These are phyloP conservation scores for Varanus salvator DNA, from an alignment of 2,113 vertebrate genomes.

Conservation along the genomic window DNA sequence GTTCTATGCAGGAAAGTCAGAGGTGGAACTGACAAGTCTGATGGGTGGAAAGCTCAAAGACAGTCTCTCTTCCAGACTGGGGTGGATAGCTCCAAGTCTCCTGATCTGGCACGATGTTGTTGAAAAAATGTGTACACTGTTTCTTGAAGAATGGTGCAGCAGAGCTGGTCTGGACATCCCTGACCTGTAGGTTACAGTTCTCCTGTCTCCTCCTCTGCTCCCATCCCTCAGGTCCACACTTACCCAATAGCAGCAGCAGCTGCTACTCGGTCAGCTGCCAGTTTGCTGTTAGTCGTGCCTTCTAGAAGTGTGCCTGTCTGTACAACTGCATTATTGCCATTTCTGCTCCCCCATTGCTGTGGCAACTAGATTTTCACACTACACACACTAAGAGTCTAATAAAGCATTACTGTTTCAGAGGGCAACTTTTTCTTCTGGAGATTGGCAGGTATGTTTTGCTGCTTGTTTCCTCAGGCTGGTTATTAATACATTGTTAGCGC, in stretches of 20 bases:
- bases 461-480: conserved; percentile 20
- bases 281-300: neutral
- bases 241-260: neutral
- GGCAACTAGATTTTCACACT: conserved; percentile 25
- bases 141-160: neutral
- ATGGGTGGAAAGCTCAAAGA: no score
- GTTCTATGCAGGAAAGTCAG: no score
- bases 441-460: conserved; percentile 17
- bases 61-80: no score
- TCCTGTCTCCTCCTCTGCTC: neutral
- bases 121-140: neutral
- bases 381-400: neutral
- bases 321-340: neutral
- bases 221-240: neutral
- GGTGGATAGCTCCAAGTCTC: no score
- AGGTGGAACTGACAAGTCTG: no score
- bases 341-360: conserved; percentile 1
- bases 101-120: neutral
- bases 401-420: conserved; percentile 23
- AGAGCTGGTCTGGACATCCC: neutral
- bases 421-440: conserved; percentile 3
- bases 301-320: neutral
- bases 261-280: neutral
- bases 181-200: no score
- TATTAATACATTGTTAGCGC: conserved; percentile 30